These are phyloP conservation scores for Turritopsis rubra DNA, from an alignment of 30 jellyfish, hydroid and myxozoan genomes.

Conservation along the genomic window DNA sequence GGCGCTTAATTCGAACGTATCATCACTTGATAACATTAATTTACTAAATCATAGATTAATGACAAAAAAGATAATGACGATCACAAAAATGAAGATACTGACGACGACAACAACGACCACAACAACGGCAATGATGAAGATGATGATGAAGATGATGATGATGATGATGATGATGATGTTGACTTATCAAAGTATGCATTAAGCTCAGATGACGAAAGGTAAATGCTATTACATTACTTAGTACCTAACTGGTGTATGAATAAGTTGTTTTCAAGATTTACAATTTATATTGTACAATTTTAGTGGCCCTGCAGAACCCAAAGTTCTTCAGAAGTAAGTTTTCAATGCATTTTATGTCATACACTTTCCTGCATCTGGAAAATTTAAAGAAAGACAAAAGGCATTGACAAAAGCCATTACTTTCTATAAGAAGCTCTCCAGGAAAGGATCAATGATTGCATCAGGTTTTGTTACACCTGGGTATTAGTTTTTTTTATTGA, in stretches of 20 bases:
- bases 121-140: slow-evolving; percentile 9
- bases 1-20: too few species aligned
- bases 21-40: too few species aligned
- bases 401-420: too few species aligned
- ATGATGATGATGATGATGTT: slow-evolving; percentile 78
- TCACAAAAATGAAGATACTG: background rate
- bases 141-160: slow-evolving; percentile 62
- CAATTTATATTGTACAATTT: background rate
- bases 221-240: background rate
- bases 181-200: slow-evolving; percentile 76
- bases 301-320: background rate
- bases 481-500: too few species aligned
- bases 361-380: too few species aligned
- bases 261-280: background rate
- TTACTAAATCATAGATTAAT: too few species aligned
- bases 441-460: too few species aligned
- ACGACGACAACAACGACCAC: background rate
- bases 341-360: background rate
- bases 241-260: too few species aligned
- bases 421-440: too few species aligned
- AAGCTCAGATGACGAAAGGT: slow-evolving; percentile 55
- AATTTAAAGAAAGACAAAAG: too few species aligned
- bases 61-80: background rate
- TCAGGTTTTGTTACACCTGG: too few species aligned
- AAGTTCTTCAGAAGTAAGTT: background rate